phyloP scores from a whole-genome alignment of 1,140 invertebrate species.

The Bombus waltoni region DNA sequence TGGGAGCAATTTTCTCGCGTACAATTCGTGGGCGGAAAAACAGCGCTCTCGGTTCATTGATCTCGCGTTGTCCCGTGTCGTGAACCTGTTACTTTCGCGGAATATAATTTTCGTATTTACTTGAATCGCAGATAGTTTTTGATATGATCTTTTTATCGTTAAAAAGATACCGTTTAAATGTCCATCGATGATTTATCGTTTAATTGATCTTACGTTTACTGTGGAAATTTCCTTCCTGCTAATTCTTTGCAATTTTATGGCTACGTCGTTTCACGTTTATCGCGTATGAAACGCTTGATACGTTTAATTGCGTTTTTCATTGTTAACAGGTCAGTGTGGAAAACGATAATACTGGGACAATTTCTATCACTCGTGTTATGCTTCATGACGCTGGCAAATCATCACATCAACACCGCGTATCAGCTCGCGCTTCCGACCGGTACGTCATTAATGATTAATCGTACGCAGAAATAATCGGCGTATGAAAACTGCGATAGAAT shows the following conservation, averaged over 20 bases:
- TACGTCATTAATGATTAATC: slow-evolving; percentile 70
- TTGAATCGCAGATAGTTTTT: background rate
- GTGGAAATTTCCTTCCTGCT: background rate
- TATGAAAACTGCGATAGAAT: background rate
- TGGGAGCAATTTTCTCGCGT: slow-evolving; percentile 16
- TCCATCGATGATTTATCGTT: background rate
- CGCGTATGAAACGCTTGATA: background rate
- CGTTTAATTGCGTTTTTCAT: background rate
- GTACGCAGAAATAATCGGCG: background rate
- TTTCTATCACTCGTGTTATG: slow-evolving; percentile 89
- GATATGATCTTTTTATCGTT: background rate
- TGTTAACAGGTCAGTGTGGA: slow-evolving; percentile 87
- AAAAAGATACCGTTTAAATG: background rate
- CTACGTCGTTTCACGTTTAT: background rate
- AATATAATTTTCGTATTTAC: background rate
- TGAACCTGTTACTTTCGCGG: background rate
- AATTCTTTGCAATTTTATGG: background rate
- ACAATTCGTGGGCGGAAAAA: background rate
- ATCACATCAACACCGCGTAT: slow-evolving; percentile 87
- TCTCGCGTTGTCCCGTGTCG: too few relatives aligned
- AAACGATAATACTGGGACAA: slow-evolving; percentile 90
- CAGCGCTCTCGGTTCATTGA: background rate
- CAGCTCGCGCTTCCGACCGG: slow-evolving; percentile 89
- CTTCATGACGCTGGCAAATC: slow-evolving; percentile 89
- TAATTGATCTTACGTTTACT: background rate